Percentiles rank a stretch among this genome's conserved stretches.
phyloP scores from a whole-genome alignment of 2,888 invertebrate genomes.

The Portevinia maculata region DNA sequence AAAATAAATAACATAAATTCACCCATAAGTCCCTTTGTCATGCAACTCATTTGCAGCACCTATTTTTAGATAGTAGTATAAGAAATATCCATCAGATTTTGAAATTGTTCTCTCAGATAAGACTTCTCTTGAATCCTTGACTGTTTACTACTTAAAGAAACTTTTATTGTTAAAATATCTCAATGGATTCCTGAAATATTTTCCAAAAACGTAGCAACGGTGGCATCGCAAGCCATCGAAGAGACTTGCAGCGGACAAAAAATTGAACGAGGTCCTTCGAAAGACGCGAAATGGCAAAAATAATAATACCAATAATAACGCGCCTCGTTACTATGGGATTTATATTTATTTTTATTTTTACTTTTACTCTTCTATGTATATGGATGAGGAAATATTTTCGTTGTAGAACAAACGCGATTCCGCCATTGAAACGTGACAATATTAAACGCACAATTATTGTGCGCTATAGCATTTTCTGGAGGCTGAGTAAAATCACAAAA shows the following conservation, averaged over 20 bases:
- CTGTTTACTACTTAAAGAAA: constrained; percentile 4
- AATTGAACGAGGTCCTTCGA: constrained; percentile 8
- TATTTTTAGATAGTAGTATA: constrained; percentile 59
- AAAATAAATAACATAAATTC: constrained; percentile 10
- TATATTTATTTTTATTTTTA: constrained; percentile 52
- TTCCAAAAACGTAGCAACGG: constrained; percentile 66
- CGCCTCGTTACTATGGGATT: constrained; percentile 58
- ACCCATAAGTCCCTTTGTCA: constrained; percentile 60
- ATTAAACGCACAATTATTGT: constrained; percentile 74
- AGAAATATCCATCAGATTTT: constrained; percentile 54
- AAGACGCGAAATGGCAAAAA: constrained; percentile 50
- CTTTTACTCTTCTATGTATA: constrained; percentile 63
- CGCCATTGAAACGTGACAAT: constrained; percentile 72
- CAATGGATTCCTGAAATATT: constrained; percentile 69
- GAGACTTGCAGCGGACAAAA: constrained; percentile 7
- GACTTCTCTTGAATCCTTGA: constrained; percentile 18
- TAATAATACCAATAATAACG: constrained; percentile 59
- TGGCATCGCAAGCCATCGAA: constrained; percentile 29
- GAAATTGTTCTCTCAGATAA: constrained; percentile 51
- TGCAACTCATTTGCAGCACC: constrained; percentile 63
- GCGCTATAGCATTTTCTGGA: constrained; percentile 8
- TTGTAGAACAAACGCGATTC: constrained; percentile 64
- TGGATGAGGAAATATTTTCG: constrained; percentile 71
- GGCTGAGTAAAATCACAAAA: constrained; percentile 3
- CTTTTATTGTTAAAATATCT: constrained; percentile 38